Evolutionary conservation across 1,140 invertebrate genomes (phyloP), one percentile per base, ranked within the genome.

Genomic region (Sinella curviseta): DNA sequence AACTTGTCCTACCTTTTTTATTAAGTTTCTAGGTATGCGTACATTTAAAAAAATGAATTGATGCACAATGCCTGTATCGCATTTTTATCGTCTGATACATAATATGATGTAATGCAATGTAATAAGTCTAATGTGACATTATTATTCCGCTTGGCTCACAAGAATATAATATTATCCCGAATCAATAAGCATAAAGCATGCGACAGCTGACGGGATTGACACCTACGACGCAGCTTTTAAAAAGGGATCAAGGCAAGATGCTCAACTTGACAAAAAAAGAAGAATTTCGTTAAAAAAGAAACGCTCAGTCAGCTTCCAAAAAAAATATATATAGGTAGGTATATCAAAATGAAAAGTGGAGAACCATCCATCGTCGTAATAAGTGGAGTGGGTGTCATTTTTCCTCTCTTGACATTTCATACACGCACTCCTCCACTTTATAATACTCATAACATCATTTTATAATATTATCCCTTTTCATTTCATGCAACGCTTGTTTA

Each of bases 51-150:
- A n/a, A n/a, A n/a, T n/a, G n/a, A n/a, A n/a, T n/a, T n/a, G n/a
- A n/a, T n/a, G n/a, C n/a, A n/a, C n/a, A n/a, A n/a, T n/a, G n/a
- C n/a, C n/a, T n/a, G n/a, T n/a, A n/a, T n/a, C n/a, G n/a, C n/a
- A n/a, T n/a, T n/a, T n/a, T n/a, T n/a, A n/a, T n/a, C n/a, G n/a
- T n/a, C n/a, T n/a, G n/a, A n/a, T n/a, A n/a, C n/a, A n/a, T n/a
- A n/a, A n/a, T n/a, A n/a, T n/a, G n/a, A n/a, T n/a, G n/a, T n/a
- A n/a, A n/a, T n/a, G n/a, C n/a, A n/a, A n/a, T n/a, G n/a, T n/a
- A n/a, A n/a, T n/a, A 48, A 48, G 39, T 48, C 65, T 70, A 70
- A 70, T 70, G 65, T 12, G 65, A 70, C 65, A 33, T 70, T 70
- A 48, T 65, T 65, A 65, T 65, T 65, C 57, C 57, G 57, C 57